Evolutionary conservation across 2,888 invertebrate genomes (phyloP).

Genomic region (Chesias legatella): DNA sequence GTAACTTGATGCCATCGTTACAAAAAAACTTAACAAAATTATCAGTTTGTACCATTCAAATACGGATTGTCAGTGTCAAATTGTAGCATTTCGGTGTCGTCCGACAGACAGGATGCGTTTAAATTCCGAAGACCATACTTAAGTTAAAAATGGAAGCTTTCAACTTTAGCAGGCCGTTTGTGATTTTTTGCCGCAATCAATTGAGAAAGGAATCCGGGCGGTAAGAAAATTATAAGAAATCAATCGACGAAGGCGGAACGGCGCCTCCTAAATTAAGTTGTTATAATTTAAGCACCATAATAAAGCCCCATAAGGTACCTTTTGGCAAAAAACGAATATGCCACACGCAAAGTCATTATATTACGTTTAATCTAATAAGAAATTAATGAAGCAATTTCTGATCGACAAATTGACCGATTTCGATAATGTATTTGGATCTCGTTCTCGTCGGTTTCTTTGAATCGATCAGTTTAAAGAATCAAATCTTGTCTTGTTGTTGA

Average conservation of each 20-base stretch:
- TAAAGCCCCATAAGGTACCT: conserved; percentile 59
- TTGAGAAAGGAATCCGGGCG: conserved; percentile 51
- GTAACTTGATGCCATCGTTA: conserved; percentile 11
- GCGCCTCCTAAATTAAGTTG: conserved; percentile 77
- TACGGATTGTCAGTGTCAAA: not conserved
- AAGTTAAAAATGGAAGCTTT: conserved; percentile 29
- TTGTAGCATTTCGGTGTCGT: not conserved
- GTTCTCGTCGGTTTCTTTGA: conserved; percentile 41
- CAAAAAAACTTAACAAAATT: conserved; percentile 2
- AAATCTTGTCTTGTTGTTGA: conserved; percentile 18
- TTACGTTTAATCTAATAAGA: conserved; percentile 62
- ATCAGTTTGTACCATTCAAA: not conserved
- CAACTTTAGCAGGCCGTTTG: conserved; percentile 23
- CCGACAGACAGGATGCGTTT: not conserved
- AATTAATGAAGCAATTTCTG: conserved; percentile 61
- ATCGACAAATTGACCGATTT: conserved; percentile 50
- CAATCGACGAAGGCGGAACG: conserved; percentile 70
- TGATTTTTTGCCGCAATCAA: conserved; percentile 57
- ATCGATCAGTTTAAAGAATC: conserved; percentile 29
- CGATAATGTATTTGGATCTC: conserved; percentile 38
- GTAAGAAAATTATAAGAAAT: conserved; percentile 72
- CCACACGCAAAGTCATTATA: conserved; percentile 71
- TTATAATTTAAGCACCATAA: conserved; percentile 68
- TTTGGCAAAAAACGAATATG: conserved; percentile 63
- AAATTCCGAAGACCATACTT: conserved; percentile 1